Evolutionary conservation across 2,113 vertebrate species (phyloP), one percentile per base, ranked within the genome.

Genomic region (Cygnus atratus): DNA sequence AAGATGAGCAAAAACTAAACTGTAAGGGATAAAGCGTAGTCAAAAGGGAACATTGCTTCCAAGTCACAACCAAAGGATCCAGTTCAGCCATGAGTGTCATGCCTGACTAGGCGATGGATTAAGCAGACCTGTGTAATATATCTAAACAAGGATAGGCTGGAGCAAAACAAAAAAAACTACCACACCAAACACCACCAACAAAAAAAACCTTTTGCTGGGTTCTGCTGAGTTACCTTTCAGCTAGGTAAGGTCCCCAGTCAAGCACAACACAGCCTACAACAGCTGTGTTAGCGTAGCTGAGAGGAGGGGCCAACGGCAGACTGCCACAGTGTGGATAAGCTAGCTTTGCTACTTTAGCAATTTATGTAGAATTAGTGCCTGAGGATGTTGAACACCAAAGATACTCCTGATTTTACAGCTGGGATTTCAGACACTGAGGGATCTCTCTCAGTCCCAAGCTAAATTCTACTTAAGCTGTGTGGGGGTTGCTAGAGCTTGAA

Each of bases 281-380:
- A 46, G 44, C 63, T 55, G 29, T 16, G 68, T n/a, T 2, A 21
- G 68, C 81, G 50, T 6, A 75, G 1, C 37, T 5, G 46, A 50
- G 43, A 43, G 68, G 29, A 77, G 46, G 11, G n/a, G 31, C 10
- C 37, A 29, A 68, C 71, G 54, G 26, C 71, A 76, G n/a, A 46
- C 29, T 85, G 63, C 39, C 73, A 14, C 0, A 2, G 33, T 3
- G 31, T 6, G 17, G n/a, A 2, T 11, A 11, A 2, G 0, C 26
- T 54, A 52, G 79, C 75, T 63, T 29, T 79, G 48, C 44, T 33
- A 0, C 28, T 62, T 9, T 39, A 85, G 74, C 33, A 46, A 5
- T 24, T 0, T 3, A 17, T 12, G 8, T 25, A 62, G 35, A 58
- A 48, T 31, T 35, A 1, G 66, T 83, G 71, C 66, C 81, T 43